These are phyloP conservation scores for Lampropteryx suffumata DNA, from an alignment of 2,888 invertebrate species.

Conservation along the genomic window DNA sequence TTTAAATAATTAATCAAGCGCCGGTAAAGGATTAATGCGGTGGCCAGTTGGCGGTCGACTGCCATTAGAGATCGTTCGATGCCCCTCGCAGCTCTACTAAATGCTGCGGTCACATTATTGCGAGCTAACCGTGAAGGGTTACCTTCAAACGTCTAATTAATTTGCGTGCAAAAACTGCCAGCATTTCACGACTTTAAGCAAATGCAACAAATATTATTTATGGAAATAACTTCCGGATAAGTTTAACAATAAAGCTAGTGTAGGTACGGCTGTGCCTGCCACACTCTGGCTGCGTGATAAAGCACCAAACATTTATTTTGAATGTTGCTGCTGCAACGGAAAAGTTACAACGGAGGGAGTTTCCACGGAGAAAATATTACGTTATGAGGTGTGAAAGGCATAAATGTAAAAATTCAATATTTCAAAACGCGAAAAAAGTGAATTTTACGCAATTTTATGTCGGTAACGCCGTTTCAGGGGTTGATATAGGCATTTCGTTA, in stretches of 20 bases:
- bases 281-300: slow-evolving; percentile 65
- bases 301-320: slow-evolving; percentile 80
- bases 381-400: slow-evolving; percentile 82
- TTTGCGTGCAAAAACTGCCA: slow-evolving; percentile 31
- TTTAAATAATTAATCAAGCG: slow-evolving; percentile 82
- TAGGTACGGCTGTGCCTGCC: slow-evolving; percentile 38
- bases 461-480: slow-evolving; percentile 58
- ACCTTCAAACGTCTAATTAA: slow-evolving; percentile 39
- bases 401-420: slow-evolving; percentile 83
- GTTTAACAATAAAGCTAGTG: slow-evolving; percentile 42
- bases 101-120: slow-evolving; percentile 73
- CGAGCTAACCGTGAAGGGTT: slow-evolving; percentile 45
- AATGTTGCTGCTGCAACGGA: slow-evolving; percentile 75
- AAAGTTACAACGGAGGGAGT: slow-evolving; percentile 69
- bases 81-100: slow-evolving; percentile 63
- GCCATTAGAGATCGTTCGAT: slow-evolving; percentile 78
- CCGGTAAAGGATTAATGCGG: slow-evolving; percentile 80
- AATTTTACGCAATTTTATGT: slow-evolving; percentile 69
- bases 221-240: slow-evolving; percentile 33
- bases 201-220: slow-evolving; percentile 23
- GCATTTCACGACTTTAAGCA: slow-evolving; percentile 2
- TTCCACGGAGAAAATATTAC: slow-evolving; percentile 75
- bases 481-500: slow-evolving; percentile 38
- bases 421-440: slow-evolving; percentile 64
- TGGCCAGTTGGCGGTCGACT: slow-evolving; percentile 79